Base-by-base conservation (phyloP, 2,113 vertebrate species). In the Thermophis baileyi region DNA sequence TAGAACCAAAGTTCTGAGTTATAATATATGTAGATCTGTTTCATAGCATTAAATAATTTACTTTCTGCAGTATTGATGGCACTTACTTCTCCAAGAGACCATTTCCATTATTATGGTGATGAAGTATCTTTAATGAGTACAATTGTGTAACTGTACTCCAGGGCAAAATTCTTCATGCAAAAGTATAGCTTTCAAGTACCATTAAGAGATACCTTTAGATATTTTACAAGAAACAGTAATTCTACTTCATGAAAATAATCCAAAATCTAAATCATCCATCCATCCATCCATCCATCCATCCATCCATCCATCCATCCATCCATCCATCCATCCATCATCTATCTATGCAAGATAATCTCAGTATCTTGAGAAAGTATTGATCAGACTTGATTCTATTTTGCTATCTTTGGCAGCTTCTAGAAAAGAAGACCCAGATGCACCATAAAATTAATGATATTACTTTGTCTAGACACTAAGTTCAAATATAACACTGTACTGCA, bases 71-170 rank as follows among this genome's bases (percentile, higher is more conserved):
- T 86, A 47, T 63, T 94, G 96, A 91, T 95, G 7, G 96, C 93
- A 93, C 93, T 94, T 74, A 93, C 95, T 95, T 97, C 97, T 96
- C 94, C 85, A 46, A 97, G 97, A 97, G 96, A 98, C 96, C 97
- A 97, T 97, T 97, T 97, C 96, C 96, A 97, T 97, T 98, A 97
- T 97, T 97, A 97, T 97, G 97, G 97, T 97, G 97, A 98, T 96
- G 96, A 97, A 97, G 93, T 97, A 94, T 93, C 94, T 96, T 97
- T 98, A 98, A 98, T 97, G 97, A 96, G 94, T 94, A 96, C 97
- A 97, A 97, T 95, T 96, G 96, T 96, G 94, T 97, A 97, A 98
- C 96, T 96, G 96, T 93, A 97, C 97, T 96, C 97, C 93, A 95
- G 96, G 97, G 97, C 96, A 94, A 96, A 95, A 97, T 97, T 95